Evolutionary conservation across 2,113 vertebrate species (phyloP).

Genomic region (Isichthys henryi): DNA sequence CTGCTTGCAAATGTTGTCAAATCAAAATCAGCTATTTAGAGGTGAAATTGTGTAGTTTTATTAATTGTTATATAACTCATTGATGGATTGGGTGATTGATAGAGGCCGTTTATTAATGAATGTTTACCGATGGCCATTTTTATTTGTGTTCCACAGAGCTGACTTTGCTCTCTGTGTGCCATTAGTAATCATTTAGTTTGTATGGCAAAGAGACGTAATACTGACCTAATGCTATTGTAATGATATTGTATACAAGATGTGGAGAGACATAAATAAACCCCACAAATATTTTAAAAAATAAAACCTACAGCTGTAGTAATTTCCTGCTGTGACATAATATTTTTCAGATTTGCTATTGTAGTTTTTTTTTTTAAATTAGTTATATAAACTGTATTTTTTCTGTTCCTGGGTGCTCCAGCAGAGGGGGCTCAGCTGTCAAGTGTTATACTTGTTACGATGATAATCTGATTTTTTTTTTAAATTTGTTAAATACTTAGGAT

Average conservation of each 20-base stretch:
- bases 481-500: neutral
- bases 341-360: neutral
- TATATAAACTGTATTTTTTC: neutral
- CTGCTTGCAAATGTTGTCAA: slow-evolving; percentile 8
- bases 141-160: neutral
- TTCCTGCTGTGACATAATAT: neutral
- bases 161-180: neutral
- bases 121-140: slow-evolving; percentile 4
- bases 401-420: neutral
- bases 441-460: neutral
- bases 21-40: slow-evolving; percentile 18
- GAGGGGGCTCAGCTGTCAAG: neutral
- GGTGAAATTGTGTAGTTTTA: neutral
- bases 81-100: neutral
- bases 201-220: neutral
- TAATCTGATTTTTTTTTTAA: neutral
- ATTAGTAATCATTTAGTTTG: neutral
- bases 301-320: neutral
- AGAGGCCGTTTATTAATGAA: slow-evolving; percentile 2
- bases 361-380: neutral
- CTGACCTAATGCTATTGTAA: neutral
- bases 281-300: neutral
- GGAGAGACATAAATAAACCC: neutral
- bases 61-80: neutral
- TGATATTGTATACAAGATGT: neutral